Evolutionary conservation across 2,113 vertebrate genomes (phyloP).

Genomic region (Ceyx melanurus): DNA sequence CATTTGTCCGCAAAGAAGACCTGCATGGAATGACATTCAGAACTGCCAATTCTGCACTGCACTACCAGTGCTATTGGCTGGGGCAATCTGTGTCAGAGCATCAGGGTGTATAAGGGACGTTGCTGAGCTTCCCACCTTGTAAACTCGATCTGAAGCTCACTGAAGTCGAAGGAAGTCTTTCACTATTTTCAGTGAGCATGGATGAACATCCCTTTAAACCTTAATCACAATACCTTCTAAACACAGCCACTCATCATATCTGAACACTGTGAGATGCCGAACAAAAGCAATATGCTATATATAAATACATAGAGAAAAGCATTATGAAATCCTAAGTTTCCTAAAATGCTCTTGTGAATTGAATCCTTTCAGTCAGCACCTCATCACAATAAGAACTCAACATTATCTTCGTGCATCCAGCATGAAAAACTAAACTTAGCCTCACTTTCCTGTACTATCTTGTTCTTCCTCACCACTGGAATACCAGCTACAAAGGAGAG

Average conservation of each 20-base stretch:
- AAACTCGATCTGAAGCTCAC: not conserved
- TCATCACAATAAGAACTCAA: not conserved
- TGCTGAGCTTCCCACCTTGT: not conserved
- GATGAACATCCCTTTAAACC: constrained; percentile 10
- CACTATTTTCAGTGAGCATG: not conserved
- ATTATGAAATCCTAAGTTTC: not conserved
- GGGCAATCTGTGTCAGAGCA: not conserved
- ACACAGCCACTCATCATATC: constrained; percentile 8
- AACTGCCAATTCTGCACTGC: not conserved
- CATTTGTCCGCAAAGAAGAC: accelerated
- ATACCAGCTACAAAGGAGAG: not conserved
- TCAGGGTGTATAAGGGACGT: not conserved
- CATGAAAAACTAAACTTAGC: not conserved
- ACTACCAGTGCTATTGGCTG: not conserved
- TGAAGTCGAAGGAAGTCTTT: not conserved
- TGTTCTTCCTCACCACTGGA: not conserved
- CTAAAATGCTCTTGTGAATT: not conserved
- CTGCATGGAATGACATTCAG: not conserved
- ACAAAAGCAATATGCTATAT: constrained; percentile 47
- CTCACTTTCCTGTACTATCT: not conserved
- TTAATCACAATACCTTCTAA: not conserved
- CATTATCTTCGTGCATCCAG: not conserved
- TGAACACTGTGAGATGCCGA: not conserved
- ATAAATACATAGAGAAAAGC: constrained; percentile 4
- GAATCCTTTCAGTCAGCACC: constrained; percentile 3